Evolutionary conservation across 2,888 invertebrate species (phyloP).

Genomic region (Ormyrus pomaceus): DNA sequence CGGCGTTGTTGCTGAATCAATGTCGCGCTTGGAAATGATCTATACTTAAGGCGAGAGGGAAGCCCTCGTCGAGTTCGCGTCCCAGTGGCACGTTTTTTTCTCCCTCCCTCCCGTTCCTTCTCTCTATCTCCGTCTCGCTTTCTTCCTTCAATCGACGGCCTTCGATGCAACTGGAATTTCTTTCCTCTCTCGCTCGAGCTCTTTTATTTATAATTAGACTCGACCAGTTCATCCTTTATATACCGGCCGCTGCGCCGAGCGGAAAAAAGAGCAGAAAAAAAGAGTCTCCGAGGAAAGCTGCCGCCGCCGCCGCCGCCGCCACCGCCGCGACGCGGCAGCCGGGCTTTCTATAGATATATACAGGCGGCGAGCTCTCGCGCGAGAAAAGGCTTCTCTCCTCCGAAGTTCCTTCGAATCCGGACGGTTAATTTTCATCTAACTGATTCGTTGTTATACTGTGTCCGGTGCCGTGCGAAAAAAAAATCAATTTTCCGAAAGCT

Average conservation of each 20-base stretch:
- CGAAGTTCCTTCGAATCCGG: too few relatives aligned
- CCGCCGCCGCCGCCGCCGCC: too few relatives aligned
- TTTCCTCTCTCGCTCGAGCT: neutral
- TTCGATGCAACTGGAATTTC: conserved; percentile 25
- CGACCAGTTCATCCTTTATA: conserved; percentile 16
- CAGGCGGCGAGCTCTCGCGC: neutral
- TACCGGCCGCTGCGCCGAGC: neutral
- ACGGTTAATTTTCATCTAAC: too few relatives aligned
- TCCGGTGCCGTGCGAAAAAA: too few relatives aligned
- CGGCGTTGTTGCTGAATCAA: conserved; percentile 57
- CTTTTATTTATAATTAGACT: conserved; percentile 44
- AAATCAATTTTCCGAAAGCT: too few relatives aligned
- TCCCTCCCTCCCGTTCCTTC: neutral
- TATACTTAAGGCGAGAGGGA: conserved; percentile 59
- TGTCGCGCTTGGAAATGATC: conserved; percentile 56
- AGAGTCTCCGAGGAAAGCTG: conserved; percentile 8
- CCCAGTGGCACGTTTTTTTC: conserved; percentile 56
- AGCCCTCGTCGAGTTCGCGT: conserved; percentile 53
- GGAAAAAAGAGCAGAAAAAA: neutral
- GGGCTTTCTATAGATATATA: conserved; percentile 5
- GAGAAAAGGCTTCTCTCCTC: neutral
- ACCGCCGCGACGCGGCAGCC: neutral
- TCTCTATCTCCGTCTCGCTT: neutral
- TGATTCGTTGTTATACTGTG: too few relatives aligned
- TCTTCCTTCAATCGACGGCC: conserved; percentile 14